Percentiles rank a stretch among this genome's conserved stretches.
These are phyloP conservation scores for Leptatherina wallacei DNA, from an alignment of 2,797 vertebrate genomes.

Conservation along the genomic window DNA sequence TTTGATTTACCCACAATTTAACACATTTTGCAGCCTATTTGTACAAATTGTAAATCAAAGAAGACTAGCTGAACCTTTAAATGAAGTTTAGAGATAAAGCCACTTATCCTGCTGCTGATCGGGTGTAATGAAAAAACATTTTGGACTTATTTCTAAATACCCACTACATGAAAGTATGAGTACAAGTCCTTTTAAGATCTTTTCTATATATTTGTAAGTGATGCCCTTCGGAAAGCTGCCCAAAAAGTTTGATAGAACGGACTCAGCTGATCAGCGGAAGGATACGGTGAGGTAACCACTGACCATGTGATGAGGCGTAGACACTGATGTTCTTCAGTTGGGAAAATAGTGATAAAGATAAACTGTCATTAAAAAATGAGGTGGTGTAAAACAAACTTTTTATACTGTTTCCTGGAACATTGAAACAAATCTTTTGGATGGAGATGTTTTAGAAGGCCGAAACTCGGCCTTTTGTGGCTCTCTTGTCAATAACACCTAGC, in stretches of 20 bases:
- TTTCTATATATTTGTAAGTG: not conserved
- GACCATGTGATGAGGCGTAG: not conserved
- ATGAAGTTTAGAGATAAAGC: too few species aligned
- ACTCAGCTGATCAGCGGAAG: not conserved
- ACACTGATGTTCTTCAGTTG: not conserved
- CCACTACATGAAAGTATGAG: not conserved
- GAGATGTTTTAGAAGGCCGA: not conserved
- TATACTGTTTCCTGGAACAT: not conserved
- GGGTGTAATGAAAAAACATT: not conserved
- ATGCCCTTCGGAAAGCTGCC: too few species aligned
- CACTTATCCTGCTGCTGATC: too few species aligned
- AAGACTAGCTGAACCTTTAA: too few species aligned
- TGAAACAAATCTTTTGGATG: too few species aligned
- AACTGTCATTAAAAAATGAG: not conserved
- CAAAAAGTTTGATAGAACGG: too few species aligned
- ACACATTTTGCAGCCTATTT: too few species aligned
- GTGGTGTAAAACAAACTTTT: not conserved
- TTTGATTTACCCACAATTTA: too few species aligned
- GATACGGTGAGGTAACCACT: not conserved
- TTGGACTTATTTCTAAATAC: not conserved
- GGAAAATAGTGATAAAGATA: not conserved
- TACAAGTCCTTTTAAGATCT: not conserved
- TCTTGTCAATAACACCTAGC: not conserved
- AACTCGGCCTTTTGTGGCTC: not conserved
- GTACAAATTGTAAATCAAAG: too few species aligned